Conservation (phyloP, 2,888 invertebrate genomes). For the Rotaria socialis region DNA sequence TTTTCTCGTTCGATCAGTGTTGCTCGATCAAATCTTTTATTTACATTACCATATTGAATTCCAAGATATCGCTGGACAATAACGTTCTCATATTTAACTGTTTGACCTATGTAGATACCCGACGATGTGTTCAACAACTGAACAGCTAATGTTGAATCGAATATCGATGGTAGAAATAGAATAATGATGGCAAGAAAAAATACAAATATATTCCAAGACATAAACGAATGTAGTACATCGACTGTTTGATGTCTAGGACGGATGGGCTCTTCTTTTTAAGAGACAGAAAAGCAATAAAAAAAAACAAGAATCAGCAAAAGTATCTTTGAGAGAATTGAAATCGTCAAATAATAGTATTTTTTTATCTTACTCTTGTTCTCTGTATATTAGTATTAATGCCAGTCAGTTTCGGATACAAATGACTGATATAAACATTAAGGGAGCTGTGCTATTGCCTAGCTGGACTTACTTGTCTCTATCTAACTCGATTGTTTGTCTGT, state of each 20-base stretch:
- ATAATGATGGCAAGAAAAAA: not conserved
- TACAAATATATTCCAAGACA: constrained; percentile 1
- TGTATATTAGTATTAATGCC: not conserved
- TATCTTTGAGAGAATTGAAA: not conserved
- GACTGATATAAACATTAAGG: not conserved
- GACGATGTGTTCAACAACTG: constrained; percentile 4
- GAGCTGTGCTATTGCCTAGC: not conserved
- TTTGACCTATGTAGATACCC: not conserved
- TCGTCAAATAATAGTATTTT: not conserved
- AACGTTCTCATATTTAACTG: not conserved
- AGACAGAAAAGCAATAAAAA: not conserved
- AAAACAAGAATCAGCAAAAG: not conserved
- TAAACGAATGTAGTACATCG: not conserved
- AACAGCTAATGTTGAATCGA: not conserved
- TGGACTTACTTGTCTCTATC: not conserved
- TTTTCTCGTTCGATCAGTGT: not conserved
- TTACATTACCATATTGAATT: not conserved
- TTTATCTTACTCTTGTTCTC: not conserved
- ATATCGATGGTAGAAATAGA: not conserved
- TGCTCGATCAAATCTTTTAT: constrained; percentile 7
- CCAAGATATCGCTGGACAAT: constrained; percentile 17
- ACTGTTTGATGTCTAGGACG: not conserved
- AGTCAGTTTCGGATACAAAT: not conserved
- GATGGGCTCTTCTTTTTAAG: not conserved
- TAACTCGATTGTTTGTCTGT: not conserved